Base-by-base conservation (phyloP, 2,888 invertebrate species). In the Tenthredo notha region DNA sequence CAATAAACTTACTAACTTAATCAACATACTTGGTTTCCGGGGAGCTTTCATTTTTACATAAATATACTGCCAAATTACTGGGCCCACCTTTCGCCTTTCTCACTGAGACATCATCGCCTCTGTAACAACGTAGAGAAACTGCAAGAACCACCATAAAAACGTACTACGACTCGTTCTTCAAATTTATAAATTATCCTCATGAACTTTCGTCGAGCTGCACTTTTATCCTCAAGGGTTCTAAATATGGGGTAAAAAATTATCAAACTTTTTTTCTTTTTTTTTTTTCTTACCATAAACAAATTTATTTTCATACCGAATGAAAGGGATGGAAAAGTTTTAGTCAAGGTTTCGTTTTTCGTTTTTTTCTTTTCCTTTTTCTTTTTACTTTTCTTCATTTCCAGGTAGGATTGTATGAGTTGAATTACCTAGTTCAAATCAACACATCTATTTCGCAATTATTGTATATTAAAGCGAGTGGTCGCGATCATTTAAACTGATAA, bases 11-110 rank as follows among this genome's bases (percentile, higher is more conserved):
- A 78, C 21, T 29, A 54, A 21, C 40, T 78, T 61, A 80, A 80
- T 80, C 80, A 80, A 58, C 58, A 80, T 80, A 80, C 80, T 80
- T 80, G 58, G 12, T 80, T 80, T 80, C 80, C 61, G 21, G 58
- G 61, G 40, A 80, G 58, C 37, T 61, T 61, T 80, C 80, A 80
- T 80, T 80, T 80, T 80, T 61, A 61, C 61, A 80, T 80, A 61
- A 80, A 80, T 61, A 61, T 80, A 58, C 80, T 40, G 21, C 21
- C 33, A 61, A 78, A 78, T 37, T 77, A 77, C 33, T 18, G 15
- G 15, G 50, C 9, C 21, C 40, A 3, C 50, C n/a, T n/a, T 2
- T 18, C 9, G 18, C 7, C 12, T 21, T 6, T 47, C 33, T 15
- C 25, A 29, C 47, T 10, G 29, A 15, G 77, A 37, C 21, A 77